Evolutionary conservation across 2,888 invertebrate species (phyloP).

Genomic region (Standfussiana lucernea): DNA sequence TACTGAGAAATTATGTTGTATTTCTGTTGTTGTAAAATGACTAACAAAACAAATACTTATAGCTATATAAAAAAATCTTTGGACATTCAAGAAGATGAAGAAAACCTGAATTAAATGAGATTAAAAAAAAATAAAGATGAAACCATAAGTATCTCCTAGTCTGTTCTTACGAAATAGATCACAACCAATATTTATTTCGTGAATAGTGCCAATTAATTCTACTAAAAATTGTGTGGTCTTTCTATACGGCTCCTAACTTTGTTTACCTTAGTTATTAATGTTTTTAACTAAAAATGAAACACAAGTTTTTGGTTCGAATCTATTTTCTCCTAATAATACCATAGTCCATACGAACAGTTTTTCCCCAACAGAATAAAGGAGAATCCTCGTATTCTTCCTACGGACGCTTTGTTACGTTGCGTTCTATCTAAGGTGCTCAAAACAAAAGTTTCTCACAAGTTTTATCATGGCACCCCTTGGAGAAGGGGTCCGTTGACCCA

Average conservation of each 20-base stretch:
- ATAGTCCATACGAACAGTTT: background rate
- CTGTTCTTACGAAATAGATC: background rate
- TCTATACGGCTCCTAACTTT: background rate
- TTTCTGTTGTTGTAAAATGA: background rate
- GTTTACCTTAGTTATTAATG: background rate
- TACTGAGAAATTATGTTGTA: background rate
- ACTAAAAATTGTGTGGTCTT: background rate
- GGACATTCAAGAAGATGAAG: background rate
- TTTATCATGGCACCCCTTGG: constrained; percentile 85
- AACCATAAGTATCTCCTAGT: background rate
- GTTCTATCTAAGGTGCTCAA: constrained; percentile 84
- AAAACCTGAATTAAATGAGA: background rate
- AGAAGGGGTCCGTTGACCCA: constrained; percentile 87
- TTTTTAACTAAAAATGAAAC: background rate
- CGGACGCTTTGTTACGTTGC: constrained; percentile 72
- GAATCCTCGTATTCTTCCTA: constrained; percentile 51
- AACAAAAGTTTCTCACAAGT: constrained; percentile 88
- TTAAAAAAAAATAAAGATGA: no score
- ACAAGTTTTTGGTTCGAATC: background rate
- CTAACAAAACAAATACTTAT: background rate
- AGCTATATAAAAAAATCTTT: background rate
- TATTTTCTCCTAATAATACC: background rate
- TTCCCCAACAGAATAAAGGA: constrained; percentile 13
- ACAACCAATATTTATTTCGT: background rate
- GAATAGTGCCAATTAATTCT: background rate